phyloP scores from a whole-genome alignment of 2,113 vertebrate species.

The Mystacornis crossleyi region DNA sequence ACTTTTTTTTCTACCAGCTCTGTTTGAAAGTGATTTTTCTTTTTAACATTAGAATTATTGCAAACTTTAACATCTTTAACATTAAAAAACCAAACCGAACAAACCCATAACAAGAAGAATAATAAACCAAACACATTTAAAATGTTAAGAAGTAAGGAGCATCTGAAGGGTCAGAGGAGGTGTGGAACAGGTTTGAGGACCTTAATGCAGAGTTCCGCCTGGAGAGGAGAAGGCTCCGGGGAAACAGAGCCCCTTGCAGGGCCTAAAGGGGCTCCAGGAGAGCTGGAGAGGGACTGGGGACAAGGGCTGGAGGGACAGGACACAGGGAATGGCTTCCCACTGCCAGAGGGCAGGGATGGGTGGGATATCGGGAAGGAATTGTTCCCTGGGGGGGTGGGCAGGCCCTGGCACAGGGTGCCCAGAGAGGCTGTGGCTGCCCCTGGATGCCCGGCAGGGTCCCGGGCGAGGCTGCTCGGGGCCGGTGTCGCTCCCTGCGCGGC shows the following conservation, averaged over 20 bases:
- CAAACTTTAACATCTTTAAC: background rate
- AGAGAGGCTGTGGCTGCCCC: background rate
- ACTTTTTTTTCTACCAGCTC: background rate
- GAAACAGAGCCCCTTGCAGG: rapidly evolving
- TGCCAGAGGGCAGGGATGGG: rapidly evolving
- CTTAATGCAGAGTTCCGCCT: background rate
- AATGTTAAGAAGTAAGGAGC: background rate
- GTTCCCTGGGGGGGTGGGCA: rapidly evolving
- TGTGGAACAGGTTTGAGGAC: background rate
- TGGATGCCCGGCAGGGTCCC: background rate
- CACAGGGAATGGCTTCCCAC: background rate
- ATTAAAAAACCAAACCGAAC: too few species aligned
- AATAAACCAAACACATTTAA: background rate
- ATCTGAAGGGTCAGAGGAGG: background rate
- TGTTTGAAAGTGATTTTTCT: background rate
- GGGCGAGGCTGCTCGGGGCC: background rate
- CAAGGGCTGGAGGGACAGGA: background rate
- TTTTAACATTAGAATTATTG: background rate
- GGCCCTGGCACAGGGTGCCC: background rate
- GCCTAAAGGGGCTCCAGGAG: background rate
- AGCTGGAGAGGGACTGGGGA: background rate
- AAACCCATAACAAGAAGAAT: background rate
- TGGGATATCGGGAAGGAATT: background rate
- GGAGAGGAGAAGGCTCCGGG: background rate
- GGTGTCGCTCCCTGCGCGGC: rapidly evolving